Evolutionary conservation across 2,888 invertebrate genomes (phyloP).

Genomic region (Steinernema carpocapsae): DNA sequence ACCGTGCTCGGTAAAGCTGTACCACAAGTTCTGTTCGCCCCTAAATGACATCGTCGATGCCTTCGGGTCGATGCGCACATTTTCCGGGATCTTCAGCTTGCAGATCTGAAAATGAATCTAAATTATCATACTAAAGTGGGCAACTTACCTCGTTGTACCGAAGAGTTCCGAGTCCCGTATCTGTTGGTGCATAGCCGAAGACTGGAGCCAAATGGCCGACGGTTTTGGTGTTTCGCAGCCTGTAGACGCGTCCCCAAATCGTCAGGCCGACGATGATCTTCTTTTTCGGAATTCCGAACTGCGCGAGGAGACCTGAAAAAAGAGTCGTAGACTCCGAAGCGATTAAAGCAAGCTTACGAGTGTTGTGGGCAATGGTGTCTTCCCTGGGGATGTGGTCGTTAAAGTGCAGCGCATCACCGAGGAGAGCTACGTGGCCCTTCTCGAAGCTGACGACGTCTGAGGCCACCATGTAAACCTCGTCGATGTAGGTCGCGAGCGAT

Average conservation of each 20-base stretch:
- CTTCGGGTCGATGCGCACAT: slow-evolving; percentile 8
- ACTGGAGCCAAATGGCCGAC: not conserved
- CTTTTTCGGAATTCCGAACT: slow-evolving; percentile 38
- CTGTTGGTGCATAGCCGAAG: not conserved
- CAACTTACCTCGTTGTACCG: not conserved
- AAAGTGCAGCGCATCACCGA: slow-evolving; percentile 40
- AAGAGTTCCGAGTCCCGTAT: not conserved
- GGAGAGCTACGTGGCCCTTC: slow-evolving; percentile 37
- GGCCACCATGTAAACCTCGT: slow-evolving; percentile 44
- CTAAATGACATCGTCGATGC: slow-evolving; percentile 39
- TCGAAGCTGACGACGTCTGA: slow-evolving; percentile 41
- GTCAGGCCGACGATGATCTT: slow-evolving; percentile 47
- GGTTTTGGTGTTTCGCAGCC: not conserved
- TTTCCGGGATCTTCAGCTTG: not conserved
- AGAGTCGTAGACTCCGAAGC: not conserved
- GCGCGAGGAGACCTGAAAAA: slow-evolving; percentile 35
- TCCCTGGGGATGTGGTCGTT: slow-evolving; percentile 14
- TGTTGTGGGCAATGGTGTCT: slow-evolving; percentile 39
- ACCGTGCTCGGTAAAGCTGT: slow-evolving; percentile 37
- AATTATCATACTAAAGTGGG: not conserved
- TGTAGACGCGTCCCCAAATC: slow-evolving; percentile 43
- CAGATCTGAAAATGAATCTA: slow-evolving; percentile 42
- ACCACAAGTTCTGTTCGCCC: slow-evolving; percentile 39
- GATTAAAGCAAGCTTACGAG: slow-evolving; percentile 1
- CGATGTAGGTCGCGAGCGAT: slow-evolving; percentile 37